Evolutionary conservation across 2,113 vertebrate species (phyloP).

Genomic region (Tricholaema leucomelas): DNA sequence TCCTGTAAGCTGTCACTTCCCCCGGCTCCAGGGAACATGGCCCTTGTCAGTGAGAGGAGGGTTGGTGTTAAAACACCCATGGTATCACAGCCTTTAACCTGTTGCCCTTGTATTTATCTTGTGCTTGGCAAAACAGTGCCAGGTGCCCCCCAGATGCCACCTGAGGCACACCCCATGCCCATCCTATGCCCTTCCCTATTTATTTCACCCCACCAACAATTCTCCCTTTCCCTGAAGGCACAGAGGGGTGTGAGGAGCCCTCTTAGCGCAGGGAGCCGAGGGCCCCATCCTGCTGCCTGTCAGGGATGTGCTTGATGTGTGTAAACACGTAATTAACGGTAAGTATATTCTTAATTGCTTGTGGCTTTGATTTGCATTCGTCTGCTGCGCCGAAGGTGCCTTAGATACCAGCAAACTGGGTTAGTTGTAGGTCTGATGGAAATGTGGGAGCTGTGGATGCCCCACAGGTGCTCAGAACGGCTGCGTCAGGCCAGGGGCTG

Average conservation of each 20-base stretch:
- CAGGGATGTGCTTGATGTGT: constrained; percentile 17
- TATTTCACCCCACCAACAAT: fast-evolving
- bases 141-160: neutral
- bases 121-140: neutral
- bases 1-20: neutral
- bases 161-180: neutral
- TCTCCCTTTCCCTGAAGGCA: neutral
- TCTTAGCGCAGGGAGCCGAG: fast-evolving
- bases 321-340: constrained; percentile 58
- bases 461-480: neutral
- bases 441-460: too few relatives aligned
- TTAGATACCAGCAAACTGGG: neutral
- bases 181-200: neutral
- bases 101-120: fast-evolving
- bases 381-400: neutral
- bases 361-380: constrained; percentile 58
- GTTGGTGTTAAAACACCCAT: neutral
- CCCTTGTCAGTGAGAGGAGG: too few relatives aligned
- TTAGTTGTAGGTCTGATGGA: fast-evolving
- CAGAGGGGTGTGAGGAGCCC: neutral
- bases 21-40: fast-evolving
- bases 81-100: neutral
- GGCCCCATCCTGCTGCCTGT: neutral
- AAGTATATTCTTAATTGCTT: constrained; percentile 29
- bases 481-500: neutral